These are phyloP conservation scores for Diarsia rubi DNA, from an alignment of 2,888 invertebrate genomes.

Conservation along the genomic window DNA sequence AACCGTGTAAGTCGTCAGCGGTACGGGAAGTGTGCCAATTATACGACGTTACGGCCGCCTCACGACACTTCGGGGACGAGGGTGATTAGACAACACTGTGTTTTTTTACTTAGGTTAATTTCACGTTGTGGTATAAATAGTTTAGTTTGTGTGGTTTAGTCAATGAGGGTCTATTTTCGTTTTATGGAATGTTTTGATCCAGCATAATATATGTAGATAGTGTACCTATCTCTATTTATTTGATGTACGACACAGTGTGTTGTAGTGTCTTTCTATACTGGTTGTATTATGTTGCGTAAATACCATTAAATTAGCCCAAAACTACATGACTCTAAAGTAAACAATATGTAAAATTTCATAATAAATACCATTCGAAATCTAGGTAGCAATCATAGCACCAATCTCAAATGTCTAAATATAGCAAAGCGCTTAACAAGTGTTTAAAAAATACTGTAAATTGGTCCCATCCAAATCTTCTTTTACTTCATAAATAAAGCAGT, in stretches of 20 bases:
- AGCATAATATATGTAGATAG: too few relatives aligned
- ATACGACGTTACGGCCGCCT: constrained; percentile 70
- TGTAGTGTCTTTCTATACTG: too few relatives aligned
- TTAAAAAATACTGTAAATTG: not conserved
- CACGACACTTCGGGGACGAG: constrained; percentile 69
- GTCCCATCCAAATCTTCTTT: not conserved
- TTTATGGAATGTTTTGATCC: not conserved
- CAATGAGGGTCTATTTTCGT: not conserved
- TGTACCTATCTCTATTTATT: too few relatives aligned
- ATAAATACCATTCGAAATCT: not conserved
- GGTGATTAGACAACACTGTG: constrained; percentile 68
- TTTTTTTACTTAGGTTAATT: constrained; percentile 47
- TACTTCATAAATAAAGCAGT: constrained; percentile 14
- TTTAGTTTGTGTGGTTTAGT: constrained; percentile 2
- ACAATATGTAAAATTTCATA: not conserved
- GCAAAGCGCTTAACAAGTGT: not conserved
- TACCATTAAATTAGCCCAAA: not conserved
- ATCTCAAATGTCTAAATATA: not conserved
- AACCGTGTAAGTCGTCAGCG: constrained; percentile 72
- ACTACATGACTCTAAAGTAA: not conserved
- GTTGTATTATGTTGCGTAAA: not conserved
- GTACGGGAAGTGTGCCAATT: constrained; percentile 79
- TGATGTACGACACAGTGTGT: too few relatives aligned
- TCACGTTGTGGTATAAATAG: constrained; percentile 2
- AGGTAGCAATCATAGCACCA: not conserved